Conservation (phyloP, 2,113 vertebrate genomes). For the Dolichallabes microphthalmus region DNA sequence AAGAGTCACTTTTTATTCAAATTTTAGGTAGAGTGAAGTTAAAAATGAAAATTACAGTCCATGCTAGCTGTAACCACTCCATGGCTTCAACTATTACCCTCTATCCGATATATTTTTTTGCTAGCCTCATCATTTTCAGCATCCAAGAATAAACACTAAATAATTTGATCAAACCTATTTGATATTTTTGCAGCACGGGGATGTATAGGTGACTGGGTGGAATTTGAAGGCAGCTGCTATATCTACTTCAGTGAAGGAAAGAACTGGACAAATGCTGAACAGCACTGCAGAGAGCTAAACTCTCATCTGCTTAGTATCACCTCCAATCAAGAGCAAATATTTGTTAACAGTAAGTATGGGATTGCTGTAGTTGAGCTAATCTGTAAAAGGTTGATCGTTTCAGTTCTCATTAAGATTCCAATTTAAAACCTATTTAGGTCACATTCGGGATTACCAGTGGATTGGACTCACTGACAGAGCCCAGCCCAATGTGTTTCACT, state of each 20-base stretch:
- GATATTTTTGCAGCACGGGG: conserved; percentile 68
- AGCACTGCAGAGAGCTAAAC: conserved; percentile 79
- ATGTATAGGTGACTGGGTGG: conserved; percentile 87
- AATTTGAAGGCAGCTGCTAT: conserved; percentile 92
- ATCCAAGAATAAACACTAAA: neutral
- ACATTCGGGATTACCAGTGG: conserved; percentile 91
- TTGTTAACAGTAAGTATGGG: conserved; percentile 87
- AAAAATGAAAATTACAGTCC: neutral
- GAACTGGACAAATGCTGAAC: conserved; percentile 89
- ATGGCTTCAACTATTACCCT: neutral
- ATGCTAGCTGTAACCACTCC: neutral
- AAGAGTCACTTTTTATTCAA: neutral
- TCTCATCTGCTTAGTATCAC: conserved; percentile 89
- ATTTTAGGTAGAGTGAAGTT: neutral
- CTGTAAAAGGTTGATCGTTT: neutral
- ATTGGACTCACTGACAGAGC: conserved; percentile 89
- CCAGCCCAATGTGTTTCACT: conserved; percentile 86
- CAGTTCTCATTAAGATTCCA: neutral
- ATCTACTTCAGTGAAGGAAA: conserved; percentile 80
- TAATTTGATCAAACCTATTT: neutral
- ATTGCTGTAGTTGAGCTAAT: neutral
- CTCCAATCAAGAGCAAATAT: conserved; percentile 88
- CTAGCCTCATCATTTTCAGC: neutral
- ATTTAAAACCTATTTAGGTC: conserved; percentile 66
- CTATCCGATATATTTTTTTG: neutral